Percentiles rank a stretch among this genome's conserved stretches.
These are phyloP conservation scores for Andrena chrysosceles DNA, from an alignment of 2,888 invertebrate genomes.

Conservation along the genomic window DNA sequence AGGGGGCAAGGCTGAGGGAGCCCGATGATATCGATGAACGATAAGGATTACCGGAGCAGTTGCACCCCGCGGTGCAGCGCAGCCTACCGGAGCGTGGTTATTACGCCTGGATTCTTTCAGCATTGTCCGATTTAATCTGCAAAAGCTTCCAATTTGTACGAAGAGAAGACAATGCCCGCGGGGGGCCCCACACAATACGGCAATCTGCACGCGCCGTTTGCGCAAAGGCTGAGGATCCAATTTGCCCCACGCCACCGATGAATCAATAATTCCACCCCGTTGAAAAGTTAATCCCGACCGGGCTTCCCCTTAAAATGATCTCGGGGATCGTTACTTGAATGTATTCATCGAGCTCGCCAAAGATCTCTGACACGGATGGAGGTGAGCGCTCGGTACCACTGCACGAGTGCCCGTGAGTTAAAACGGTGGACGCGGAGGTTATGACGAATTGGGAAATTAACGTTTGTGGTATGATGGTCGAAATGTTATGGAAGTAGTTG, in stretches of 20 bases:
- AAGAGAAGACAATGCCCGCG: conserved; percentile 45
- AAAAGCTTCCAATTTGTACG: conserved; percentile 58
- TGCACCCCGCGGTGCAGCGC: conserved; percentile 55
- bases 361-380: background rate
- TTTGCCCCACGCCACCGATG: conserved; percentile 14
- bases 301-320: background rate
- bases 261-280: background rate
- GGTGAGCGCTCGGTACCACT: no score
- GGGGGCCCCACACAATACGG: conserved; percentile 19
- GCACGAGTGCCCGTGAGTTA: no score
- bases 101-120: conserved; percentile 55
- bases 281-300: conserved; percentile 23
- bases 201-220: conserved; percentile 34
- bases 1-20: conserved; percentile 10
- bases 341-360: conserved; percentile 14
- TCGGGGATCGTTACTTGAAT: conserved; percentile 9
- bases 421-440: no score
- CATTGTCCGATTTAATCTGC: conserved; percentile 60
- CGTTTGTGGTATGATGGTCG: no score
- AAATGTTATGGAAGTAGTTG: no score
- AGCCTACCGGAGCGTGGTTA: conserved; percentile 51
- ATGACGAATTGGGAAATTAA: no score
- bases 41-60: conserved; percentile 45
- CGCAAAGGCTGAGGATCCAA: conserved; percentile 20
- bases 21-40: conserved; percentile 49